These are phyloP conservation scores for Thysanoteuthis rhombus DNA, from an alignment of 2,888 invertebrate species.

Conservation along the genomic window DNA sequence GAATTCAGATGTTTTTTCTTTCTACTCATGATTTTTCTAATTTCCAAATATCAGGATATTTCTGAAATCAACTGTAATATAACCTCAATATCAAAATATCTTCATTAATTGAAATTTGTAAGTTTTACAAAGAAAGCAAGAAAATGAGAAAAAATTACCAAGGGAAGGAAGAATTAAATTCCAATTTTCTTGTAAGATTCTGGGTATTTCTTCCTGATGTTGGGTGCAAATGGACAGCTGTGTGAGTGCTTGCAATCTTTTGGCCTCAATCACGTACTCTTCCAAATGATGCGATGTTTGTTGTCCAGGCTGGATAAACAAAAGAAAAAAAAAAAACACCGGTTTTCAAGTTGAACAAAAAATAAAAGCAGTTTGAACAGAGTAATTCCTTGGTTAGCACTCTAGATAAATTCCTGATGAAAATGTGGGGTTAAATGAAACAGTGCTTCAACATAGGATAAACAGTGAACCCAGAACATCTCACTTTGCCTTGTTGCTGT, in stretches of 20 bases:
- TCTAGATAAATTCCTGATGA: no score
- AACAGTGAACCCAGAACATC: no score
- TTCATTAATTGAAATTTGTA: neutral
- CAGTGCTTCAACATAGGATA: no score
- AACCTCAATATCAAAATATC: neutral
- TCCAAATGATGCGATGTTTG: constrained; percentile 55
- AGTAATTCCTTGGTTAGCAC: no score
- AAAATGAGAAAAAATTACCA: neutral
- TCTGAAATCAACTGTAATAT: no score
- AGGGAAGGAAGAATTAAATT: constrained; percentile 35
- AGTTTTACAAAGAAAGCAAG: neutral
- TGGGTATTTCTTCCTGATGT: constrained; percentile 46
- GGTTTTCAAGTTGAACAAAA: neutral
- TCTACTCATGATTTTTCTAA: no score
- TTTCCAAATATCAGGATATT: no score
- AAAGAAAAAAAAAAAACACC: constrained; percentile 19
- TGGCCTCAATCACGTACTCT: constrained; percentile 56
- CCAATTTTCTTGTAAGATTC: constrained; percentile 53
- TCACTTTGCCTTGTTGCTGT: no score
- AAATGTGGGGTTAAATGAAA: no score
- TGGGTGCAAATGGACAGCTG: constrained; percentile 45
- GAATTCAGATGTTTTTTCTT: no score
- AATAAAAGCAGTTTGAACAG: neutral
- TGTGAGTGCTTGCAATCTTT: constrained; percentile 53
- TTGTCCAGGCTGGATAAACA: constrained; percentile 50